A percentile compares a stretch with the other conserved stretches of the same genome.
Evolutionary conservation across 53 echinoderm and acorn worm genomes (phyloP).

Genomic region (Antedon mediterranea): DNA sequence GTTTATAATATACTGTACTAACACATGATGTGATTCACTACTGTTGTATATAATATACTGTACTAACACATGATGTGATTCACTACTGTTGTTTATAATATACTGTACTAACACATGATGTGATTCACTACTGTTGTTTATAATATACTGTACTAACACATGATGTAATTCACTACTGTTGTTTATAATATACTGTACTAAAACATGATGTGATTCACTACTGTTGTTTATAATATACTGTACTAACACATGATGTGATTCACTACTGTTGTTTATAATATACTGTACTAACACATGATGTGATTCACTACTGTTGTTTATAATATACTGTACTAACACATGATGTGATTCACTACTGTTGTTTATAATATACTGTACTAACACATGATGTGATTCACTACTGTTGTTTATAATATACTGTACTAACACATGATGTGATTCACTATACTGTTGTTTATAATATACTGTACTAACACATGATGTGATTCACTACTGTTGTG

Average conservation of each 20-base stretch:
- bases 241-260: conserved; percentile 74
- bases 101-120: conserved; percentile 48
- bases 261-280: conserved; percentile 12
- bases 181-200: background rate
- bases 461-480: conserved; percentile 39
- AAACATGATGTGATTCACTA: conserved; percentile 89
- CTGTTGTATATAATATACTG: background rate
- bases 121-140: conserved; percentile 55
- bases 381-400: conserved; percentile 89
- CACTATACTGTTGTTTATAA: no score
- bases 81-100: conserved; percentile 12
- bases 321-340: conserved; percentile 22
- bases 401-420: background rate
- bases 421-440: conserved; percentile 74
- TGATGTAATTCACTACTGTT: conserved; percentile 93
- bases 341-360: conserved; percentile 93
- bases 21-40: conserved; percentile 80
- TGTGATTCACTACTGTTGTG: conserved; percentile 74
- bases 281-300: conserved; percentile 48
- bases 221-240: background rate
- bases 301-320: conserved; percentile 55
- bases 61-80: conserved; percentile 74
- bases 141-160: conserved; percentile 22
- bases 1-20: background rate
- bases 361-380: background rate